A percentile compares a stretch with the other conserved stretches of the same genome.
Evolutionary conservation across 2,113 vertebrate genomes (phyloP).

Genomic region (Ceratotherium simum): DNA sequence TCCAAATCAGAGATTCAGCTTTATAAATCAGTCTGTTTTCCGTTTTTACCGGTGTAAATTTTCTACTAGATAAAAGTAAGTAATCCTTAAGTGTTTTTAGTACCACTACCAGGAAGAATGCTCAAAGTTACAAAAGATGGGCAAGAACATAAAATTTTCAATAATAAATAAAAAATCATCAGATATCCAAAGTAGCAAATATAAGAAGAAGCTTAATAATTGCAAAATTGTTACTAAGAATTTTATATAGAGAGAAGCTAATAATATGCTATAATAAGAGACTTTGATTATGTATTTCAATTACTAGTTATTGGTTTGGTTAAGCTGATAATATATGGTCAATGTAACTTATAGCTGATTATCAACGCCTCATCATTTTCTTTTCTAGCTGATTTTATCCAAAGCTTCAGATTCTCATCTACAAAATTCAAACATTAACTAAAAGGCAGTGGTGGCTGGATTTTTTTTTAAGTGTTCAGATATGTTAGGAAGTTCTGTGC

Average conservation of each 20-base stretch:
- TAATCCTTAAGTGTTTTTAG: neutral
- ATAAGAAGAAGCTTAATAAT: neutral
- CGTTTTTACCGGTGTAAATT: neutral
- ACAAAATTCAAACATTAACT: neutral
- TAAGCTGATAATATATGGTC: neutral
- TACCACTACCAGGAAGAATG: neutral
- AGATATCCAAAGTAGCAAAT: neutral
- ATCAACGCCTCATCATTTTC: neutral
- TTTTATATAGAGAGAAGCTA: neutral
- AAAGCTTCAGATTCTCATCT: neutral
- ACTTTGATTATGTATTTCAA: neutral
- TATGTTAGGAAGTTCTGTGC: neutral
- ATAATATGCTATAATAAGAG: neutral
- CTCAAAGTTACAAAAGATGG: neutral
- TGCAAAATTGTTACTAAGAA: neutral
- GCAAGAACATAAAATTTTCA: neutral
- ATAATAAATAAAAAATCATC: neutral
- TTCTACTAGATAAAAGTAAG: neutral
- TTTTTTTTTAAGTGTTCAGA: neutral
- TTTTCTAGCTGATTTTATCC: neutral
- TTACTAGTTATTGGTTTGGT: neutral
- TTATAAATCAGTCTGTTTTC: neutral
- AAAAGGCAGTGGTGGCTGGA: neutral
- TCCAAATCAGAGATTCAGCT: neutral
- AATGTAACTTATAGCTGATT: neutral